phyloP scores from a whole-genome alignment of 92 coral and sea anemone genomes.

The Palythoa grandis region DNA sequence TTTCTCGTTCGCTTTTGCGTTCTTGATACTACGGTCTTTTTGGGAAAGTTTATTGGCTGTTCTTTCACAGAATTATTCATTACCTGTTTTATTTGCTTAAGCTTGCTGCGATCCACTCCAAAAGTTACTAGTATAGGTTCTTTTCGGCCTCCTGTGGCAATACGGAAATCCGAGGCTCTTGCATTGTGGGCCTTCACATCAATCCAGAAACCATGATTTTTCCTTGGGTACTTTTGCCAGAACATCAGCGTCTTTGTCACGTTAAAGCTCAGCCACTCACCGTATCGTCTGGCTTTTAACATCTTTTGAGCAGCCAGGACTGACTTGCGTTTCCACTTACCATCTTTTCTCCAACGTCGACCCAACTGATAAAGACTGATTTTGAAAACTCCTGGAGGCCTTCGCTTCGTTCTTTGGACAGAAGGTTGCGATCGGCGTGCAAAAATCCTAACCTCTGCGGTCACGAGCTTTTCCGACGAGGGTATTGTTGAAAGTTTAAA shows the following conservation, averaged over 20 bases:
- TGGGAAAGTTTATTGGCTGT: conserved; percentile 4
- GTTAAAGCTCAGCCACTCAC: conserved; percentile 90
- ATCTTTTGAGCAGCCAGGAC: conserved; percentile 53
- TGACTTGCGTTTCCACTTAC: conserved; percentile 76
- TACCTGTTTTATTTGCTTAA: conserved; percentile 42
- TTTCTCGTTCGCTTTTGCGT: conserved; percentile 55
- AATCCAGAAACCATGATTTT: conserved; percentile 82
- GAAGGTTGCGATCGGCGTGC: conserved; percentile 84
- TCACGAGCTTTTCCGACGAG: conserved; percentile 66
- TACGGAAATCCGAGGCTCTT: conserved; percentile 80
- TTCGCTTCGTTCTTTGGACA: conserved; percentile 23
- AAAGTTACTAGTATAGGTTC: conserved; percentile 87
- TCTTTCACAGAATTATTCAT: conserved; percentile 40
- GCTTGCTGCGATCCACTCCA: conserved; percentile 62
- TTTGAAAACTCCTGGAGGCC: conserved; percentile 66
- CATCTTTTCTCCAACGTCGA: conserved; percentile 57
- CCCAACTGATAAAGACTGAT: conserved; percentile 74
- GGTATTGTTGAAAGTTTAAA: conserved; percentile 83
- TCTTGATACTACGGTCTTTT: conserved; percentile 18
- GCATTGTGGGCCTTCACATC: conserved; percentile 69
- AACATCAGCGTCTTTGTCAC: conserved; percentile 80
- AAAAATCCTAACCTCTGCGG: conserved; percentile 84
- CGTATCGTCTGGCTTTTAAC: conserved; percentile 83
- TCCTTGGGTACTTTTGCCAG: conserved; percentile 77
- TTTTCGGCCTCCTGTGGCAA: conserved; percentile 90